phyloP scores from a whole-genome alignment of 2,113 vertebrate species.

The Pseudonaja textilis region DNA sequence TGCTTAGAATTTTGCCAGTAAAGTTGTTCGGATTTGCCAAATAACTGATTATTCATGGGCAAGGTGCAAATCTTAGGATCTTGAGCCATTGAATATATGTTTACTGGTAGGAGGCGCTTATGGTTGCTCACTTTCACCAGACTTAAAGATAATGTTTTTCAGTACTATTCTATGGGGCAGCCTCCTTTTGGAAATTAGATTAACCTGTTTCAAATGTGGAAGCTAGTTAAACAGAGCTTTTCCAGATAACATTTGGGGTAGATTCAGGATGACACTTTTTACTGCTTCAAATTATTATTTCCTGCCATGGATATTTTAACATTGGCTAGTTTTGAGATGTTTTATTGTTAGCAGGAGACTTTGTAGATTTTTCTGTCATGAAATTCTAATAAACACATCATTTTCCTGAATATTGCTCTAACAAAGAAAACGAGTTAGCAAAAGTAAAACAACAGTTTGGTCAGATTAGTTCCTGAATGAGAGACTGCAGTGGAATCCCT shows the following conservation, averaged over 20 bases:
- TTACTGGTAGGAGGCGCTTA: not conserved
- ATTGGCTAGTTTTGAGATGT: not conserved
- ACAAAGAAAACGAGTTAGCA: not conserved
- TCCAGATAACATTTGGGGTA: not conserved
- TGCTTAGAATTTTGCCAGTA: not conserved
- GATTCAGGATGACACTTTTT: not conserved
- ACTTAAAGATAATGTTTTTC: not conserved
- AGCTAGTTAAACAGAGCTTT: not conserved
- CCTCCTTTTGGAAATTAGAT: not conserved
- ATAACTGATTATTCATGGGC: not conserved
- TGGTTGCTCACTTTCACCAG: not conserved
- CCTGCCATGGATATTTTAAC: not conserved
- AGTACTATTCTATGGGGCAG: not conserved
- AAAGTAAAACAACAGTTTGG: not conserved
- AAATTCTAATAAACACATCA: not conserved
- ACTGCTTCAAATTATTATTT: not conserved
- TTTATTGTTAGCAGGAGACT: not conserved
- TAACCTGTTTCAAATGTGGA: not conserved
- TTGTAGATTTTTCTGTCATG: not conserved
- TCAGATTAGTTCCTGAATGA: not conserved
- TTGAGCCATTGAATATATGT: not conserved
- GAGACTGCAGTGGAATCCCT: not conserved
- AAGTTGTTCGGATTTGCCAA: not conserved
- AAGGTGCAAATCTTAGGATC: not conserved
- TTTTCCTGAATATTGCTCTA: not conserved